Percentiles rank a stretch among this genome's conserved stretches.
phyloP scores from a whole-genome alignment of 92 coral and sea anemone species.

The Chrysogorgia sp. region DNA sequence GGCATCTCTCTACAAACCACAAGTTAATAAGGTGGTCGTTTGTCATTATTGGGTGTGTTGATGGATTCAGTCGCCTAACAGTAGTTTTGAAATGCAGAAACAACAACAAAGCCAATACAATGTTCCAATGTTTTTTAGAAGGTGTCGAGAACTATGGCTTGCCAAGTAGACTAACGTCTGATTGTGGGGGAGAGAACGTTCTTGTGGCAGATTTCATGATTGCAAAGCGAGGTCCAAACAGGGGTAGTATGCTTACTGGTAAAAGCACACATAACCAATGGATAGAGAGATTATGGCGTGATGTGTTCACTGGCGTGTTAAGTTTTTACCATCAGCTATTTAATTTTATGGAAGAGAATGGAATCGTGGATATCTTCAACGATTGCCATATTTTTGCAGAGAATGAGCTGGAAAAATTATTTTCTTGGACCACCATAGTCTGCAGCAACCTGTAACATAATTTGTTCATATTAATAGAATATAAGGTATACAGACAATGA shows the following conservation, averaged over 20 bases:
- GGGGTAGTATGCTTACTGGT: slow-evolving; percentile 44
- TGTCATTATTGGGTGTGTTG: slow-evolving; percentile 40
- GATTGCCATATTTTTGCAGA: slow-evolving; percentile 63
- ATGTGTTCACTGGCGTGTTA: slow-evolving; percentile 38
- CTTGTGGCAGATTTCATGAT: slow-evolving; percentile 42
- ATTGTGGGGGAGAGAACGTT: slow-evolving; percentile 25
- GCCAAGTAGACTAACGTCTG: slow-evolving; percentile 26
- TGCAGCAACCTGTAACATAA: slow-evolving; percentile 27
- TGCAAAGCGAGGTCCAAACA: slow-evolving; percentile 33
- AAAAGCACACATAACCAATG: too few relatives aligned
- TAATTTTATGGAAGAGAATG: slow-evolving; percentile 60
- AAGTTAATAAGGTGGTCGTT: slow-evolving; percentile 47
- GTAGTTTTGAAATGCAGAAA: slow-evolving; percentile 37
- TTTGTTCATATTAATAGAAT: neutral
- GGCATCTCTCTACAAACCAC: slow-evolving; percentile 42
- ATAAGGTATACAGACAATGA: slow-evolving; percentile 6
- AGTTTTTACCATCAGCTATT: slow-evolving; percentile 45
- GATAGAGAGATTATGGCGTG: slow-evolving; percentile 35
- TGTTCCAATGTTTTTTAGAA: slow-evolving; percentile 39
- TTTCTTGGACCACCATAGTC: slow-evolving; percentile 31
- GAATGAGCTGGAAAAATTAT: slow-evolving; percentile 5
- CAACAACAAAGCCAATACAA: slow-evolving; percentile 45
- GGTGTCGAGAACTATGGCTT: slow-evolving; percentile 40
- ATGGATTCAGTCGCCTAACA: slow-evolving; percentile 25
- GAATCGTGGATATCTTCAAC: slow-evolving; percentile 59